Evolutionary conservation across 2,888 invertebrate species (phyloP), one percentile per base, ranked within the genome.

Genomic region (Drosophila percnosoma): DNA sequence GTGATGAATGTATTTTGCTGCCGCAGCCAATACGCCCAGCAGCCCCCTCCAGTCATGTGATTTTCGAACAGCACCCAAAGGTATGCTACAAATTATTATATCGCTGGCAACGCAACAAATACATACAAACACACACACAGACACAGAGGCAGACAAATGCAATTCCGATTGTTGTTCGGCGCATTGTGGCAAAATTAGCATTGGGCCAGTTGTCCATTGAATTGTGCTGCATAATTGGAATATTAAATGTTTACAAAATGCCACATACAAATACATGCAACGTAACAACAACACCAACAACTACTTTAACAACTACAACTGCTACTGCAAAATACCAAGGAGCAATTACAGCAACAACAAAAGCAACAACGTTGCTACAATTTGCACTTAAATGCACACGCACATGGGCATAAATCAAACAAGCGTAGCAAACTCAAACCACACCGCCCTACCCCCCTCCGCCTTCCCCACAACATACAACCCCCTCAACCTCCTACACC

Each of bases 181-280:
- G 63, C 71, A 70, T 74, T 78, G 78, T 75, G 78, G 75, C 68
- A 60, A 66, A 72, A 78, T 78, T 78, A 71, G 78, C 79, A 78
- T 75, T 68, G 78, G 80, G 78, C 74, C 69, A 77, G 87, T 83
- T 82, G 82, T 73, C 87, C 82, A 86, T 88, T 88, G 75, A 87
- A 88, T 87, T 87, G 87, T 84, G 81, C 74, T 68, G 78, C 82
- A 86, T 87, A 87, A 88, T 88, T 87, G 87, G 89, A 87, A 86
- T 88, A 87, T 87, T 88, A 87, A 87, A 87, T 87, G 87, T 87
- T 87, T 88, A 88, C 89, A 86, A 85, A 87, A 87, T 78, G 69
- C 80, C 87, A 85, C 76, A 85, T 82, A 78, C 87, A 82, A 84
- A 84, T 82, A 80, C 80, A 71, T 55, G 48, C 21, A 15, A 45